These are phyloP conservation scores for Portunus trituberculatus DNA, from an alignment of 1,140 invertebrate species.

Conservation along the genomic window DNA sequence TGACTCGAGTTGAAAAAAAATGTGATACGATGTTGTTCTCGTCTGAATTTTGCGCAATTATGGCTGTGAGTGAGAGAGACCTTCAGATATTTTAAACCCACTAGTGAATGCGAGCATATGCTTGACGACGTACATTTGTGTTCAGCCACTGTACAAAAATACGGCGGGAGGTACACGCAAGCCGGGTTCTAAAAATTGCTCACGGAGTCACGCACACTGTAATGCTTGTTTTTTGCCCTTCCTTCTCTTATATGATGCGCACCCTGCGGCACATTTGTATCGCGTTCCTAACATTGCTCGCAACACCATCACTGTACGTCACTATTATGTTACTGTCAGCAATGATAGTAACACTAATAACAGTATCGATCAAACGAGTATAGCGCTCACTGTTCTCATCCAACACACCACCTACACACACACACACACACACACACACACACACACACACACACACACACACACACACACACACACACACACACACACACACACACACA, in stretches of 20 bases:
- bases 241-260: background rate
- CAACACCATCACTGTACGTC: too few relatives aligned
- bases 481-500: slow-evolving; percentile 28
- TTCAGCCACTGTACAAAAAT: slow-evolving; percentile 5
- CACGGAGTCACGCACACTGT: slow-evolving; percentile 7
- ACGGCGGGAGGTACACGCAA: background rate
- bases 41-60: background rate
- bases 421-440: background rate
- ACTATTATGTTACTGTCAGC: too few relatives aligned
- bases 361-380: too few relatives aligned
- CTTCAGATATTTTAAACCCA: background rate
- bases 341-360: too few relatives aligned
- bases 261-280: background rate
- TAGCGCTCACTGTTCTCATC: too few relatives aligned
- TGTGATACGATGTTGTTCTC: background rate
- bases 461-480: background rate
- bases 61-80: background rate
- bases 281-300: background rate
- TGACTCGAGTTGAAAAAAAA: background rate
- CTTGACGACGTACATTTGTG: slow-evolving; percentile 12
- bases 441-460: too few relatives aligned
- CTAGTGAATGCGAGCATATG: background rate
- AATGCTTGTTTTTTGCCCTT: background rate
- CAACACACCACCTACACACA: background rate
- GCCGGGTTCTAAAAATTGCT: background rate